Base-by-base conservation (phyloP, 2,888 invertebrate genomes). In the Gastrophysa polygoni region DNA sequence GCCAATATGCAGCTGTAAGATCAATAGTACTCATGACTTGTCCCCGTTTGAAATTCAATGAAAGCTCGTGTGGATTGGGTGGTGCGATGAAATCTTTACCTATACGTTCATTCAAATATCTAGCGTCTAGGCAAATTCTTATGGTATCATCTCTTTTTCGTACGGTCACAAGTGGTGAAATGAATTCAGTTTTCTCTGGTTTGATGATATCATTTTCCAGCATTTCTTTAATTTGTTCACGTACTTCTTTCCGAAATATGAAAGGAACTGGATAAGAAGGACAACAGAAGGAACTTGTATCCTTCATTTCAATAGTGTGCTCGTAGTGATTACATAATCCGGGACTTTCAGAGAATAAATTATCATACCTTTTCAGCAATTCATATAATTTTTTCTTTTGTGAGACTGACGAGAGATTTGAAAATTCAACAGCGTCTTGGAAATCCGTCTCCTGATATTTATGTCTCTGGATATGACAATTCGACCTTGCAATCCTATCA, bases 21-120 rank as follows among this genome's bases (percentile, higher is more conserved):
- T 49, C 38, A n/a, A 57, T 16, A 1, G 49, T 58, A 24, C 50
- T 58, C 21, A 50, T 1, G 28, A 58, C 50, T 43, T 20, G 57
- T 2, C 38, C 57, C 11, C 28, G n/a, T 38, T 58, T 49, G 24
- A 50, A 50, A 50, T 43, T 58, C 3, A 58, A 16, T n/a, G 50
- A 34, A n/a, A 43, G 21, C 29, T 57, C 57, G 14, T 49, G 10
- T 16, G 24, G 24, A 20, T 54, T 54, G 18, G 54, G 54, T 43
- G 54, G 54, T 4, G n/a, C 14, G 1, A 38, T 38, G 11, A 24
- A 48, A 11, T 48, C 18, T 3, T 48, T 8, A 10, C 16, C 14
- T 14, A 24, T 7, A 5, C 16, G 1, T 3, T 48, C 1, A 2
- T 1, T 48, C 11, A 48, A 48, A 48, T 14, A 21, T 5, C 24